Evolutionary conservation across 2,888 invertebrate species (phyloP), one percentile per base, ranked within the genome.

Genomic region (Halocaridina rubra): DNA sequence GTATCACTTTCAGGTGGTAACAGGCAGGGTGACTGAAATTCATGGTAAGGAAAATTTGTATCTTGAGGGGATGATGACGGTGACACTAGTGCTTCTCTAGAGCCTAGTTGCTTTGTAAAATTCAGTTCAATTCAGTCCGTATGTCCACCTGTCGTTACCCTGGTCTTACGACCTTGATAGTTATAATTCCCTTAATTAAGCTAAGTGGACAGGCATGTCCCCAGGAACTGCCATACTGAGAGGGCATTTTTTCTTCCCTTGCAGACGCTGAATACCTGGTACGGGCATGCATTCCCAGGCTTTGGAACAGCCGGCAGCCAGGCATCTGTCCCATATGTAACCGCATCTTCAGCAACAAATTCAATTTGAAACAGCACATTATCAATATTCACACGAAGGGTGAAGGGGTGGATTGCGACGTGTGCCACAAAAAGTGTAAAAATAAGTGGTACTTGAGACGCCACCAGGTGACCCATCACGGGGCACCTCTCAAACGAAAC

Each of bases 361-460:
- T 89, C 86, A 89, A 89, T 84, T 84, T 89, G 74, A 89, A 89
- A 82, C 89, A 89, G 86, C 89, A 89, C 87, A 89, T 89, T 80
- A 85, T 89, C 84, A 89, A 89, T 84, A 88, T 89, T 84, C 89
- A 89, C 86, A 89, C 89, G 76, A 87, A 86, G 80, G 88, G 88
- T 53, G 85, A 87, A 75, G 89, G 88, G 71, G 84, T 89, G 78
- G 87, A 88, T 79, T 89, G 89, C 82, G 84, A 88, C 74, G 78
- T 87, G 71, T 89, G 89, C 84, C 86, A 89, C 75, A 89, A 89
- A 84, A 87, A 86, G 32, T 88, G 88, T 80, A 89, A 89, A 82
- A 89, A 89, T 78, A 89, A 89, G 84, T 89, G 89, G 89, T 89
- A 89, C 86, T 78, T 88, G 75, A 86, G 89, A 13, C 85, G 89